A percentile compares a stretch with the other conserved stretches of the same genome.
phyloP scores from a whole-genome alignment of 2,888 invertebrate species.

The Zeuzera pyrina region DNA sequence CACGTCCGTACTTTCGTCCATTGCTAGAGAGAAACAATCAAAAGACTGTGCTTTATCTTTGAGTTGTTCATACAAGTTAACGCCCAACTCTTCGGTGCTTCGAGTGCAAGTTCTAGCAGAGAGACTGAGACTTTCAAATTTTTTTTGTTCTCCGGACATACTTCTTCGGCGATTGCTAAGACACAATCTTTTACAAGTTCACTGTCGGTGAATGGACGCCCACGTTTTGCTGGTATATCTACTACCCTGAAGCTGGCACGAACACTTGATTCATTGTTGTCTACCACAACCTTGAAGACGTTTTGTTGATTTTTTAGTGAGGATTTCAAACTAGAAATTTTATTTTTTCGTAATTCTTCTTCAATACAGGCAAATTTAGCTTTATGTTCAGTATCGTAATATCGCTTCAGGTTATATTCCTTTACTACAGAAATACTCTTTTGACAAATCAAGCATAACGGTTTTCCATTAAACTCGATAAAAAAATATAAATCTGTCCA shows the following conservation, averaged over 20 bases:
- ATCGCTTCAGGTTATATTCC: slow-evolving; percentile 9
- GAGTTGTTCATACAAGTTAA: slow-evolving; percentile 17
- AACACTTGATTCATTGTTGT: neutral
- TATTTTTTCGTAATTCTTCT: slow-evolving; percentile 5
- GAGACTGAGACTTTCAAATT: slow-evolving; percentile 14
- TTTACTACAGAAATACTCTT: slow-evolving; percentile 9
- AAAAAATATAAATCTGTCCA: slow-evolving; percentile 11
- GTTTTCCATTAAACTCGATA: slow-evolving; percentile 7
- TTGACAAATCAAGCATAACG: slow-evolving; percentile 9
- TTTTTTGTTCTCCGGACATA: slow-evolving; percentile 8
- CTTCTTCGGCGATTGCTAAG: slow-evolving; percentile 12
- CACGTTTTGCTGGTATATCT: slow-evolving; percentile 12
- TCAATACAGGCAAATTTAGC: slow-evolving; percentile 7
- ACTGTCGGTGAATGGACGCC: slow-evolving; percentile 6
- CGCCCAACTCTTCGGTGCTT: slow-evolving; percentile 13
- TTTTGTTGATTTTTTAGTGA: slow-evolving; percentile 4
- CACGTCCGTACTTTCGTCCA: slow-evolving; percentile 20
- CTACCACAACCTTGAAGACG: neutral
- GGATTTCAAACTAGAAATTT: slow-evolving; percentile 5
- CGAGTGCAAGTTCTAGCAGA: slow-evolving; percentile 14
- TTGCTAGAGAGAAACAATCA: slow-evolving; percentile 17
- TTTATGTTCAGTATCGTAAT: slow-evolving; percentile 8
- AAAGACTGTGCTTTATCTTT: slow-evolving; percentile 14
- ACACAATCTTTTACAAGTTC: slow-evolving; percentile 14
- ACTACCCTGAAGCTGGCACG: slow-evolving; percentile 14